Base-by-base conservation (phyloP, 2,113 vertebrate genomes). In the Probosciger aterrimus region DNA sequence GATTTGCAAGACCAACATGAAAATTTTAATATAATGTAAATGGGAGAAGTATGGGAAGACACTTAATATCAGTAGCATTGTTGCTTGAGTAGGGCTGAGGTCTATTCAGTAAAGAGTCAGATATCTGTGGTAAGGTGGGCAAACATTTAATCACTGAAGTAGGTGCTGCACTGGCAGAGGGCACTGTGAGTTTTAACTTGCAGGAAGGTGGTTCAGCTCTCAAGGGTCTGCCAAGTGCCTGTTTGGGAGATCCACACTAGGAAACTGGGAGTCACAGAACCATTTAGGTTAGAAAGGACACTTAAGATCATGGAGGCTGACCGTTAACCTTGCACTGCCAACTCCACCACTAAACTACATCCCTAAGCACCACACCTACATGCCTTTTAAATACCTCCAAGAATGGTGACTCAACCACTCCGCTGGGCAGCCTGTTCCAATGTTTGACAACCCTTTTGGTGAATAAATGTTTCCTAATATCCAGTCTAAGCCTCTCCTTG, bases 361-460 rank as follows among this genome's bases (percentile, higher is more conserved):
- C 33, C 11, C 23, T 39, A 44, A 2, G 1, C 37, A 5, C 13
- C 47, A 11, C 5, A 12, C 50, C 27, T 20, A 82, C 19, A 50
- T 10, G 43, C 8, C 47, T 28, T 39, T 30, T n/a, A 30, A 1
- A 44, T 25, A 3, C 14, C 30, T 0, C 3, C 19, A 57, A 23
- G 43, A 33, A 44, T 64, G 49, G 33, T 7, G 24, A 57, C 31
- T n/a, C 52, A 80, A 25, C 20, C 60, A 68, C 52, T 80, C 2
- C 60, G 25, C 46, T 41, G 17, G 24, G 4, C 0, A 52, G 1
- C n/a, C 57, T 78, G 47, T 49, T 27, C 65, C 64, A 70, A 35
- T 35, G 27, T 20, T 20, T 67, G 18, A 1, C 1, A n/a, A 41
- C 14, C 14, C 10, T 55, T 27, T 55, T 5, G 31, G 31, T 14